Conservation (phyloP, 2,797 vertebrate species). For the Lagodon rhomboides region DNA sequence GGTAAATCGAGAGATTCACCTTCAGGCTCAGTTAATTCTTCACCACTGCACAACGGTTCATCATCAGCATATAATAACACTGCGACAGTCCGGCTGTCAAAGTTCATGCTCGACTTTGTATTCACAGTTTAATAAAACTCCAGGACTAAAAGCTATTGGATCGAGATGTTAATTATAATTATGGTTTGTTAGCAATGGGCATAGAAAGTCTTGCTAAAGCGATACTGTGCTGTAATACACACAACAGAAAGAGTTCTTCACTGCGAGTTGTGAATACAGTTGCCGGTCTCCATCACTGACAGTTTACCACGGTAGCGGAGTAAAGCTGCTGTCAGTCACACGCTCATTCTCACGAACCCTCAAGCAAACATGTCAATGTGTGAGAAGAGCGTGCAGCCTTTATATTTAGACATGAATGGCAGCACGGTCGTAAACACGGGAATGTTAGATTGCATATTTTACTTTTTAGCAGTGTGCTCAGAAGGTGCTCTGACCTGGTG, state of each 20-base stretch:
- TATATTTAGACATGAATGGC: conserved; percentile 42
- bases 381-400: conserved; percentile 2
- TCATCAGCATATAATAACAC: neutral
- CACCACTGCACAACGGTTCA: neutral
- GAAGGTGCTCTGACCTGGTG: neutral
- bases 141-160: neutral
- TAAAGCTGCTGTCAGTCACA: conserved; percentile 28
- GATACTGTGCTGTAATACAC: neutral
- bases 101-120: neutral
- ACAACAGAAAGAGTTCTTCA: neutral
- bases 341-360: conserved; percentile 33
- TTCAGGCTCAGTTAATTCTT: conserved; percentile 18
- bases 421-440: conserved; percentile 23
- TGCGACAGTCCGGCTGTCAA: neutral
- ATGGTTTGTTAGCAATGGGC: too few species aligned
- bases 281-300: neutral
- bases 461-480: neutral
- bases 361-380: conserved; percentile 28
- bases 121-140: neutral
- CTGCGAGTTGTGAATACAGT: neutral
- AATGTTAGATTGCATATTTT: conserved; percentile 19
- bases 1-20: conserved; percentile 23
- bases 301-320: neutral
- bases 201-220: neutral
- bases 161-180: too few species aligned